Evolutionary conservation across 92 coral and sea anemone species (phyloP).

Genomic region (Pocillopora meandrina): DNA sequence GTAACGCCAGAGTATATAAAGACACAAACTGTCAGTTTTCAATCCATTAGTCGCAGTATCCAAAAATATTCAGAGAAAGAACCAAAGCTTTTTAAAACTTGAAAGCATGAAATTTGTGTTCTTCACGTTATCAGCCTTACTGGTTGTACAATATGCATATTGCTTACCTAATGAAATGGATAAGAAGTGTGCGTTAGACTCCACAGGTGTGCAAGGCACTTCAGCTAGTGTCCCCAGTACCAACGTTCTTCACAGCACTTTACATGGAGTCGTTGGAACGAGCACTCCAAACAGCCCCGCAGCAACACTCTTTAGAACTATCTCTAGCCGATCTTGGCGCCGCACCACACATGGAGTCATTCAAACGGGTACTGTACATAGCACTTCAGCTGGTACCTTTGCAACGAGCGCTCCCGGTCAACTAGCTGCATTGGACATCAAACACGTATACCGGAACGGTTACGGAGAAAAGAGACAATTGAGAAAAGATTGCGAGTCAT

Average conservation of each 20-base stretch:
- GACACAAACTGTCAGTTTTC: not conserved
- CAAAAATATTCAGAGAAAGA: not conserved
- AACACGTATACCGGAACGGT: slow-evolving; percentile 5
- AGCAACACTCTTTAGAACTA: too few relatives aligned
- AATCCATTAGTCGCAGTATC: not conserved
- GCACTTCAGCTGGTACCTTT: slow-evolving; percentile 6
- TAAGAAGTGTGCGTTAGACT: slow-evolving; percentile 20
- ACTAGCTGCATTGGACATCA: not conserved
- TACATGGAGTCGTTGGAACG: not conserved
- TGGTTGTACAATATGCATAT: slow-evolving; percentile 9
- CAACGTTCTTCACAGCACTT: not conserved
- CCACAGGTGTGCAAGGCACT: slow-evolving; percentile 11
- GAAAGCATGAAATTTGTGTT: not conserved
- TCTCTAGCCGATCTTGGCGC: too few relatives aligned
- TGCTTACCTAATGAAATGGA: slow-evolving; percentile 20
- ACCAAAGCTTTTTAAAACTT: not conserved
- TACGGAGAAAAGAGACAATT: slow-evolving; percentile 1
- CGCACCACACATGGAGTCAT: not conserved
- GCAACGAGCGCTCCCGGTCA: not conserved
- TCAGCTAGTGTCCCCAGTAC: not conserved
- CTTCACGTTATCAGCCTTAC: not conserved
- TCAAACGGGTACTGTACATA: not conserved
- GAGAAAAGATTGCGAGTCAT: slow-evolving; percentile 25
- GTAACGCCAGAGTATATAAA: not conserved
- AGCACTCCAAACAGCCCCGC: not conserved